Percentiles rank a stretch among this genome's conserved stretches.
Conservation (phyloP, 2,888 invertebrate species). For the Polyommatus icarus region DNA sequence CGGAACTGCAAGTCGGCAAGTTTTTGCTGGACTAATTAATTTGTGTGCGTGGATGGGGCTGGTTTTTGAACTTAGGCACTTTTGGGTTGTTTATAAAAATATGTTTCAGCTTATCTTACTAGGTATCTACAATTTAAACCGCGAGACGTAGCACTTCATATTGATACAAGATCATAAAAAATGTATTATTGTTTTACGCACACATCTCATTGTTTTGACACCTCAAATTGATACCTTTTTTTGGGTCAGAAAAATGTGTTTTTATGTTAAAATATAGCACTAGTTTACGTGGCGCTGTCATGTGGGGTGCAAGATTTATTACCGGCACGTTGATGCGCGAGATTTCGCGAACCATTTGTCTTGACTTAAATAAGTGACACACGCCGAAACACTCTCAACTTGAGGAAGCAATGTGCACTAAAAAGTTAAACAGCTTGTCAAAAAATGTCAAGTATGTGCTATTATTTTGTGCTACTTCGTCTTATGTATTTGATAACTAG, state of each 20-base stretch:
- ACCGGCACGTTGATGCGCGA: slow-evolving; percentile 50
- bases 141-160: no score
- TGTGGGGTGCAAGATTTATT: slow-evolving; percentile 47
- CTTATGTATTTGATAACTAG: no score
- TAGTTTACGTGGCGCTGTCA: not conserved
- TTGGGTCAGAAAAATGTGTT: not conserved
- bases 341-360: slow-evolving; percentile 59
- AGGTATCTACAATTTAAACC: not conserved
- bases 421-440: not conserved
- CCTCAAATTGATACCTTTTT: not conserved
- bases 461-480: no score
- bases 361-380: slow-evolving; percentile 33
- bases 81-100: not conserved
- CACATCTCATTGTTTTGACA: no score
- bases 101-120: not conserved
- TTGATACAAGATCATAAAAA: not conserved
- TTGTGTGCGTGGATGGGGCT: not conserved
- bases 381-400: slow-evolving; percentile 1
- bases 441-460: no score
- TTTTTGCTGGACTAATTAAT: not conserved
- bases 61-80: not conserved
- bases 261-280: not conserved
- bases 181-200: not conserved
- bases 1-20: not conserved
- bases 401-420: not conserved